phyloP scores from a whole-genome alignment of 2,797 vertebrate species.

The Anguilla pacifica region DNA sequence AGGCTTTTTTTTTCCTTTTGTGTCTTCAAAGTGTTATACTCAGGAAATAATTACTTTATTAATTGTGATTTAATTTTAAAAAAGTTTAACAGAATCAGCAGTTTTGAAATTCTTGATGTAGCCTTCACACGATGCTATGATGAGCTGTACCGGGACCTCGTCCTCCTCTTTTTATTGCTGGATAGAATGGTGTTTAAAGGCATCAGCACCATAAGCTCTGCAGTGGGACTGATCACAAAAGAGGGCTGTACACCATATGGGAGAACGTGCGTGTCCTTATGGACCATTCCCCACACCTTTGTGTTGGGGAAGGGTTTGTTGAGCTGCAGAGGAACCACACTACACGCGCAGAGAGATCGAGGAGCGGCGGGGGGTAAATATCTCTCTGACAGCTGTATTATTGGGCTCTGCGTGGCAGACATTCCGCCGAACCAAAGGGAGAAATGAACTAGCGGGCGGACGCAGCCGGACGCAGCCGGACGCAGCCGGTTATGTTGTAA shows the following conservation, averaged over 20 bases:
- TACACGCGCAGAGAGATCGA: slow-evolving; percentile 36
- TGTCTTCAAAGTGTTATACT: not conserved
- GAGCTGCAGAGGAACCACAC: slow-evolving; percentile 48
- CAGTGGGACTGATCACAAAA: slow-evolving; percentile 48
- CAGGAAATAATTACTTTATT: not conserved
- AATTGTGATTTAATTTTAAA: not conserved
- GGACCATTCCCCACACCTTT: slow-evolving; percentile 66
- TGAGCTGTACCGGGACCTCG: too few species aligned
- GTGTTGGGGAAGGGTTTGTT: slow-evolving; percentile 59
- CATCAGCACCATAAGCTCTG: slow-evolving; percentile 45
- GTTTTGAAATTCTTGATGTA: not conserved
- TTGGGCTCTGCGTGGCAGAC: not conserved
- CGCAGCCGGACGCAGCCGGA: not conserved
- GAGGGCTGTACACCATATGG: slow-evolving; percentile 70
- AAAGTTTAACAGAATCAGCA: slow-evolving; percentile 2
- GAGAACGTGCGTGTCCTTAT: slow-evolving; percentile 66
- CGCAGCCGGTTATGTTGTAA: not conserved
- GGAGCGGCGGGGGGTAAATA: not conserved
- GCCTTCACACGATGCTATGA: not conserved
- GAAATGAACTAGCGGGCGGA: not conserved
- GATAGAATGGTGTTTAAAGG: slow-evolving; percentile 45
- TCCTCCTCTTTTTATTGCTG: not conserved
- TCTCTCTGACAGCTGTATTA: too few species aligned
- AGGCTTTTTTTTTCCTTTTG: not conserved
- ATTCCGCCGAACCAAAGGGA: not conserved